Evolutionary conservation across 2,888 invertebrate genomes (phyloP).

Genomic region (Drosophila anomelani): DNA sequence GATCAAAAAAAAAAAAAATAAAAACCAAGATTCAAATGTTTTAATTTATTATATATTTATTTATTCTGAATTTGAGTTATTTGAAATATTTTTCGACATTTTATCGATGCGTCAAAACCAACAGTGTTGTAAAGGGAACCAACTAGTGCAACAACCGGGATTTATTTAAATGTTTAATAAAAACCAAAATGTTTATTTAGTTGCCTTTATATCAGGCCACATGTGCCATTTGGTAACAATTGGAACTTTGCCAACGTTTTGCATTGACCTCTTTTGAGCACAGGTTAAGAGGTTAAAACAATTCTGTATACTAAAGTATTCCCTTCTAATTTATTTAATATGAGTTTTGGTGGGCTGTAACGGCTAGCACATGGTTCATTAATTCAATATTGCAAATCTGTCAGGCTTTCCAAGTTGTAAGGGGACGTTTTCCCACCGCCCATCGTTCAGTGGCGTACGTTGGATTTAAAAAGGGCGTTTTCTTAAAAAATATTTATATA

Average conservation of each 20-base stretch:
- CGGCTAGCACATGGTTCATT: conserved; percentile 20
- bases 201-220: neutral
- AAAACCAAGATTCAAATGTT: too few species aligned
- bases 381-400: conserved; percentile 11
- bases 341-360: conserved; percentile 7
- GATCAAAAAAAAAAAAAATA: too few species aligned
- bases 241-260: conserved; percentile 59
- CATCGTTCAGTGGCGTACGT: neutral
- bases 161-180: neutral
- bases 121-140: conserved; percentile 49
- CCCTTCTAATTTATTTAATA: conserved; percentile 5
- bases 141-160: neutral
- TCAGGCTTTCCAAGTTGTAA: conserved; percentile 5
- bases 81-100: neutral
- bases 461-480: neutral
- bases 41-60: too few species aligned
- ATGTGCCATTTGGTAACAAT: conserved; percentile 38
- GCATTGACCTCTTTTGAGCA: neutral
- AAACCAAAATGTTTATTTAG: neutral
- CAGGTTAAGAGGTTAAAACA: neutral
- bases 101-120: neutral
- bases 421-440: neutral
- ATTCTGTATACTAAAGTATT: neutral
- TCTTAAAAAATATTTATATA: neutral
- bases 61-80: too few species aligned